Conservation (phyloP, 2,888 invertebrate genomes). For the Dasypogon diadema region DNA sequence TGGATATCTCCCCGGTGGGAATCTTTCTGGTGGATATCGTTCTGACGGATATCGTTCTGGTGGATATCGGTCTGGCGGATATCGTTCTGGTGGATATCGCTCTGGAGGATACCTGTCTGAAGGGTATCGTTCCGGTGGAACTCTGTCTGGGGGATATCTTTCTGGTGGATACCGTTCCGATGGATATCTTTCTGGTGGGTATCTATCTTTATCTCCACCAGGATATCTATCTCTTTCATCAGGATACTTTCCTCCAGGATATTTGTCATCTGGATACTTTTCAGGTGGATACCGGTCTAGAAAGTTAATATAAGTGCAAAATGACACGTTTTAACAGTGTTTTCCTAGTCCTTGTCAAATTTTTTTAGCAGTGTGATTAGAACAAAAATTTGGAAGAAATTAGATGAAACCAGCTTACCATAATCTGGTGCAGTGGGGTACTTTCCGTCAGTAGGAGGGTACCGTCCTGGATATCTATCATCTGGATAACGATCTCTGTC, state of each 20-base stretch:
- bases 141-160: conserved; percentile 65
- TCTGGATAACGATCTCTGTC: conserved; percentile 69
- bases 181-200: conserved; percentile 67
- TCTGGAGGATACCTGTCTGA: conserved; percentile 66
- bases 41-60: conserved; percentile 66
- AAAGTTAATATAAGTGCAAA: conserved; percentile 52
- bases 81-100: conserved; percentile 67
- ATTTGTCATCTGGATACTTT: conserved; percentile 63
- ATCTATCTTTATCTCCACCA: conserved; percentile 62
- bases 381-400: background rate
- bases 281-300: conserved; percentile 65
- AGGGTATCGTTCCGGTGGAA: conserved; percentile 61
- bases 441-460: conserved; percentile 62
- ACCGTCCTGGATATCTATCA: conserved; percentile 65
- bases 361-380: conserved; percentile 26
- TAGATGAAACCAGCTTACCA: conserved; percentile 50
- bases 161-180: conserved; percentile 65
- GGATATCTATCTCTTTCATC: conserved; percentile 60
- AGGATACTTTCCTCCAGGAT: conserved; percentile 63
- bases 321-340: conserved; percentile 55
- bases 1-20: conserved; percentile 69
- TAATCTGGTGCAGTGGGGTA: conserved; percentile 60
- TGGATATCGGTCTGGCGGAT: conserved; percentile 64
- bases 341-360: conserved; percentile 39
- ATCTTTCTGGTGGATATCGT: conserved; percentile 45